Evolutionary conservation across 2,113 vertebrate species (phyloP).

Genomic region (Pterocles orientalis): DNA sequence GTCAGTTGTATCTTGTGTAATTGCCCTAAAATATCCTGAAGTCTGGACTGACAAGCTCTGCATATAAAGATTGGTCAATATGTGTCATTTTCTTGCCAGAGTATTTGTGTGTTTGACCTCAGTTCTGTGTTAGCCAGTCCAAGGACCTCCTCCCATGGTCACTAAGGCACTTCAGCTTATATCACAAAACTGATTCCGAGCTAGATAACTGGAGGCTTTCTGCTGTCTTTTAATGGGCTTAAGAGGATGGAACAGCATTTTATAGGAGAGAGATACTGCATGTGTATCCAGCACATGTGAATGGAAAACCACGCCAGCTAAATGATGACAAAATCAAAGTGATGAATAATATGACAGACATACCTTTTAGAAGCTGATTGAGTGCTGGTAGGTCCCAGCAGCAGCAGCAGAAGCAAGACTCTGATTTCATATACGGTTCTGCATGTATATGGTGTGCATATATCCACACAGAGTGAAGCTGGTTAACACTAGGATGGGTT

Average conservation of each 20-base stretch:
- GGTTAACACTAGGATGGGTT: not conserved
- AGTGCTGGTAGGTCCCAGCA: not conserved
- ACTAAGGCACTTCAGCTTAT: not conserved
- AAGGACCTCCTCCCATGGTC: not conserved
- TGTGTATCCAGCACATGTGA: not conserved
- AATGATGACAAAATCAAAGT: not conserved
- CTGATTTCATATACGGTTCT: not conserved
- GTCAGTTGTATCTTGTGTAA: not conserved
- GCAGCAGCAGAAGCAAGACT: not conserved
- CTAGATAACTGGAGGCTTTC: not conserved
- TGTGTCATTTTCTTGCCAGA: not conserved
- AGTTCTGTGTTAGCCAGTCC: not conserved
- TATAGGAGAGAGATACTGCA: not conserved
- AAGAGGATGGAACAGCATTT: not conserved
- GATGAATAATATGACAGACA: not conserved
- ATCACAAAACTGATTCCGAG: not conserved
- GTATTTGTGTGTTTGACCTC: not conserved
- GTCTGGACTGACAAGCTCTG: not conserved
- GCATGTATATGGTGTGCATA: not conserved
- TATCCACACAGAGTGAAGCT: not conserved
- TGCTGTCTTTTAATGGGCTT: not conserved
- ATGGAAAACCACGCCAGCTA: not conserved
- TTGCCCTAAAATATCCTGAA: not conserved
- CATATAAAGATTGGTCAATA: not conserved
- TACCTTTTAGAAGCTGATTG: not conserved